phyloP scores from a whole-genome alignment of 2,888 invertebrate species.

The Epistrophella euchroma region DNA sequence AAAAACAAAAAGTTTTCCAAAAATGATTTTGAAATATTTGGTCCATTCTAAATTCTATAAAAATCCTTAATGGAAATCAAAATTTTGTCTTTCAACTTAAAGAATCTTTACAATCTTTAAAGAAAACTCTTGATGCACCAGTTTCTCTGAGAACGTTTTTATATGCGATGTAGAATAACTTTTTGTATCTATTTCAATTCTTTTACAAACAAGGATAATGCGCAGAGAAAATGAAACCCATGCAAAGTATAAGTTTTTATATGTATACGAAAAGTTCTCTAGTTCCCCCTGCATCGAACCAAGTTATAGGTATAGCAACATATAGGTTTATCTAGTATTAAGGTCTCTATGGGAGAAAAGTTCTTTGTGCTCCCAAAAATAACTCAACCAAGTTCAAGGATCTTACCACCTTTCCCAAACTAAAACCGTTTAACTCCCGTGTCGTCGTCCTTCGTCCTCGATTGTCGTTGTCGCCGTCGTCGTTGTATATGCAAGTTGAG shows the following conservation, averaged over 20 bases:
- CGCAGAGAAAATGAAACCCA: slow-evolving; percentile 49
- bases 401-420: slow-evolving; percentile 60
- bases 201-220: slow-evolving; percentile 54
- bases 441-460: slow-evolving; percentile 34
- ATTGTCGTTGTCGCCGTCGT: slow-evolving; percentile 28
- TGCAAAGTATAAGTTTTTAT: slow-evolving; percentile 9
- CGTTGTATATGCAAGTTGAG: slow-evolving; percentile 58
- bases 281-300: background rate
- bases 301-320: background rate
- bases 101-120: slow-evolving; percentile 27
- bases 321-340: background rate
- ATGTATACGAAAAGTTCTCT: background rate
- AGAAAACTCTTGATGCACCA: slow-evolving; percentile 50
- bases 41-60: too few species aligned
- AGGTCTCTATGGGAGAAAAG: slow-evolving; percentile 33
- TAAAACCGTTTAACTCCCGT: slow-evolving; percentile 55
- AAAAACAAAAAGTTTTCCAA: too few species aligned
- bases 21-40: background rate
- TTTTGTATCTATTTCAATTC: slow-evolving; percentile 60
- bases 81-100: slow-evolving; percentile 2
- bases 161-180: slow-evolving; percentile 9
- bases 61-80: background rate
- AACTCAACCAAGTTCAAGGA: slow-evolving; percentile 76
- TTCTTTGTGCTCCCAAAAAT: slow-evolving; percentile 73
- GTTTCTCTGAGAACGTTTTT: slow-evolving; percentile 32